Base-by-base conservation (phyloP, 2,888 invertebrate species). In the Drosophila longiperda region DNA sequence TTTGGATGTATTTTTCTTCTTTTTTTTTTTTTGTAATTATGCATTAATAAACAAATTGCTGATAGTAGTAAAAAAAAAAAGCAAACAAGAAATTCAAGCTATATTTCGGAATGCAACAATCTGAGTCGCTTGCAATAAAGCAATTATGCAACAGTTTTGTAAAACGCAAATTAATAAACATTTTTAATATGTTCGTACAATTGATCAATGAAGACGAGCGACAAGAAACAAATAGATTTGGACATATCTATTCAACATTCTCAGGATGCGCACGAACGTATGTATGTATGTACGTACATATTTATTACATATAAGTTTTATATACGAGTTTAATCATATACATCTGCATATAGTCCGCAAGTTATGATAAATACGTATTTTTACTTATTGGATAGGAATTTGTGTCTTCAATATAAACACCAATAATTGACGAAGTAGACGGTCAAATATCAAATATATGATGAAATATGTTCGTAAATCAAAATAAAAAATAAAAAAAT, bases 1-100 rank as follows among this genome's bases (percentile, higher is more conserved):
- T 73, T 61, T 58, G 36, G 32, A 50, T 60, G 53, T 75, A 81
- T 29, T 7, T n/a, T n/a, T n/a, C n/a, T n/a, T 29, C 8, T 3
- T 45, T 45, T 20, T 7, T 6, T 20, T 15, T 1, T 12, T 7
- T 2, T 38, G 38, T 17, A 58, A 83, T 82, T 83, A 88, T 78
- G 79, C 82, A 70, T 82, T 45, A 72, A 67, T 66, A 78, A 53
- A 70, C 23, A 3, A 32, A 45, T 23, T 45, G 15, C 15, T 8
- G 45, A 23, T 23, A 2, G 7, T 23, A 1, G 4, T 15, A 17
- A 7, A 7, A 6, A 33, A 3, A 7, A 6, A 32, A 36, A 11
- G 20, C 33, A 57, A 52, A 45, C 5, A 15, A 20, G 29, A 42
- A 48, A 20, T 17, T 33, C 36, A 54, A 54, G 20, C 11, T 12